Percentiles rank a stretch among this genome's conserved stretches.
phyloP scores from a whole-genome alignment of 2,888 invertebrate species.

The Erannis defoliaria region DNA sequence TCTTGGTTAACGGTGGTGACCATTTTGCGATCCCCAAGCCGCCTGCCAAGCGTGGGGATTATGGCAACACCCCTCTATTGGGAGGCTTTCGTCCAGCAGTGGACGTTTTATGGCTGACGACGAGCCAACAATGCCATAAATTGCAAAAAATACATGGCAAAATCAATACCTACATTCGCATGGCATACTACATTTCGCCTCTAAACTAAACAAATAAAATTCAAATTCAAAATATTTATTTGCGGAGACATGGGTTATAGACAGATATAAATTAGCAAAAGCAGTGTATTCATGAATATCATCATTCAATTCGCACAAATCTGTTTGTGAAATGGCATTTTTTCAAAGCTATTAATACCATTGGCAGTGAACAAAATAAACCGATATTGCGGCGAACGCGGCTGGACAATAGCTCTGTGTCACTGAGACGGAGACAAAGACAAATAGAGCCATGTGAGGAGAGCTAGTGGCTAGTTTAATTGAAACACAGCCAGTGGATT shows the following conservation, averaged over 20 bases:
- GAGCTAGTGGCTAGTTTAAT: constrained; percentile 37
- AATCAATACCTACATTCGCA: neutral
- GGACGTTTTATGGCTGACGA: too few relatives aligned
- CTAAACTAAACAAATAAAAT: constrained; percentile 7
- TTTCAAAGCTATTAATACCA: constrained; percentile 65
- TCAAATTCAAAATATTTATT: too few relatives aligned
- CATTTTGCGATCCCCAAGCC: too few relatives aligned
- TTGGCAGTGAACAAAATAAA: constrained; percentile 63
- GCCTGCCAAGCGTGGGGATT: too few relatives aligned
- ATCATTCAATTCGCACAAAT: constrained; percentile 41
- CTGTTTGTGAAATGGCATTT: constrained; percentile 57
- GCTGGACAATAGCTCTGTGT: constrained; percentile 77
- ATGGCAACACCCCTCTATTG: too few relatives aligned
- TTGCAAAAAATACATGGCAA: neutral
- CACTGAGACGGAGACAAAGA: constrained; percentile 76
- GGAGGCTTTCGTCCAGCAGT: too few relatives aligned
- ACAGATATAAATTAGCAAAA: too few relatives aligned
- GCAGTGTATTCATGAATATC: constrained; percentile 16
- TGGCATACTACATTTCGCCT: neutral
- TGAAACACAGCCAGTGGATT: too few relatives aligned
- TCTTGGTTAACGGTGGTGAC: too few relatives aligned
- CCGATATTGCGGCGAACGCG: constrained; percentile 75
- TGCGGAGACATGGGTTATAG: too few relatives aligned
- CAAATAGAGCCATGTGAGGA: constrained; percentile 44
- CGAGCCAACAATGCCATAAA: too few relatives aligned